Conservation (phyloP, 2,888 invertebrate genomes). For the Rhagonycha fulva region DNA sequence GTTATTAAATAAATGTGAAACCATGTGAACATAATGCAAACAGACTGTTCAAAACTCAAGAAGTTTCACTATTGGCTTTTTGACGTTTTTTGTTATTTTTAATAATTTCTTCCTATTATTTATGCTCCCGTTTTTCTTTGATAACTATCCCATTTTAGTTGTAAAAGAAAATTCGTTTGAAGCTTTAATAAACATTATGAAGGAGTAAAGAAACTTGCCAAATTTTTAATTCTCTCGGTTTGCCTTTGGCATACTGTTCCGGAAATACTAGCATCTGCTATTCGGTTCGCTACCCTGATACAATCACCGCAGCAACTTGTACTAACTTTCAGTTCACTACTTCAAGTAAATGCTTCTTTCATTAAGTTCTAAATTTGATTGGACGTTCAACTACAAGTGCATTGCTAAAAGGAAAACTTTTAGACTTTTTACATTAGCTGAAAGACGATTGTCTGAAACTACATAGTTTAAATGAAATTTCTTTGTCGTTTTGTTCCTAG, state of each 20-base stretch:
- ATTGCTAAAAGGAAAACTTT: neutral
- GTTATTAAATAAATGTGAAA: slow-evolving; percentile 53
- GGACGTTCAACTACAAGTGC: slow-evolving; percentile 10
- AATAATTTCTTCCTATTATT: slow-evolving; percentile 7
- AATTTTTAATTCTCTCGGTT: slow-evolving; percentile 37
- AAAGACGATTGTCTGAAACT: neutral
- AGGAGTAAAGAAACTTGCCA: slow-evolving; percentile 25
- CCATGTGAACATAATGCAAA: slow-evolving; percentile 47
- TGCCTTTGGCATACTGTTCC: slow-evolving; percentile 31
- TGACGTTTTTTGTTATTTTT: slow-evolving; percentile 10
- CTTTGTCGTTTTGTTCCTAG: neutral
- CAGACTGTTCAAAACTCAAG: slow-evolving; percentile 43
- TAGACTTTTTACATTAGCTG: neutral
- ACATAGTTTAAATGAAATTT: neutral
- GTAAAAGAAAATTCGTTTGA: neutral
- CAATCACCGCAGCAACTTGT: slow-evolving; percentile 35
- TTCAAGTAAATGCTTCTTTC: slow-evolving; percentile 26
- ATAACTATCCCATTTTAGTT: neutral
- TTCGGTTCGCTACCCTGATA: slow-evolving; percentile 30
- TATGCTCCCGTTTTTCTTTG: neutral
- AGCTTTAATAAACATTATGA: slow-evolving; percentile 14
- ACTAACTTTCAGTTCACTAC: slow-evolving; percentile 31
- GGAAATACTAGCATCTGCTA: slow-evolving; percentile 36
- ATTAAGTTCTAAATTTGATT: slow-evolving; percentile 27
- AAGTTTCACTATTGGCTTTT: slow-evolving; percentile 25